Evolutionary conservation across 2,888 invertebrate genomes (phyloP), one percentile per base, ranked within the genome.

Genomic region (Meghimatium bilineatum): DNA sequence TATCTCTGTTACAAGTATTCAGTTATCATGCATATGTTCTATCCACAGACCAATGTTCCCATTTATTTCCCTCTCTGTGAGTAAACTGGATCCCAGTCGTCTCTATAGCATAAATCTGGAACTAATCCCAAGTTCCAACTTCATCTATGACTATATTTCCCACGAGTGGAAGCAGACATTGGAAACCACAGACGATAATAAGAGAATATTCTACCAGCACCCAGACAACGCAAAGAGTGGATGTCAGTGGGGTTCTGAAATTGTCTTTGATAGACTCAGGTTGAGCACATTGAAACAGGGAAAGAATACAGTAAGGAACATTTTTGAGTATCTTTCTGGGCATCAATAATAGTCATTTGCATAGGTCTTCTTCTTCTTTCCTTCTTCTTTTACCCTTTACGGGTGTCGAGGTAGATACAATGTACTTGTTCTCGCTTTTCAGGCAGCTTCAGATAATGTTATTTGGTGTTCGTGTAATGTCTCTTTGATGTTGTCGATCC

Each of bases 31-130:
- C n/a, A n/a, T n/a, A n/a, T n/a, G n/a, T 23, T 56, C n/a, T n/a
- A 5, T 66, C 17, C 82, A 14, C 87, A 90, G 90, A 60, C 88
- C 88, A 32, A 90, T 90, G 90, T 90, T 89, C 44, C 90, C 90
- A 8, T 88, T 88, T 71, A 82, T 90, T 0, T 82, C 87, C 14
- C 79, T 90, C 14, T 85, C 87, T 0, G 71, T 89, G 23, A 78
- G 83, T 10, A 88, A 88, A 6, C 84, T 90, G 56, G 77, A 87
- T 14, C 81, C 88, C 0, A 74, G 81, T 8, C 76, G 71, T 17
- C 80, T 86, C 32, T 90, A 89, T 75, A 69, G 75, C 74, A 69
- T 87, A 5, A 69, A 82, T 60, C 81, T 90, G 67, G 86, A 88
- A 49, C 87, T 90, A 23, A 82, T 87, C 14, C 86, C 88, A 14